Evolutionary conservation across 1,140 invertebrate species (phyloP).

Genomic region (Anastatus disparis): DNA sequence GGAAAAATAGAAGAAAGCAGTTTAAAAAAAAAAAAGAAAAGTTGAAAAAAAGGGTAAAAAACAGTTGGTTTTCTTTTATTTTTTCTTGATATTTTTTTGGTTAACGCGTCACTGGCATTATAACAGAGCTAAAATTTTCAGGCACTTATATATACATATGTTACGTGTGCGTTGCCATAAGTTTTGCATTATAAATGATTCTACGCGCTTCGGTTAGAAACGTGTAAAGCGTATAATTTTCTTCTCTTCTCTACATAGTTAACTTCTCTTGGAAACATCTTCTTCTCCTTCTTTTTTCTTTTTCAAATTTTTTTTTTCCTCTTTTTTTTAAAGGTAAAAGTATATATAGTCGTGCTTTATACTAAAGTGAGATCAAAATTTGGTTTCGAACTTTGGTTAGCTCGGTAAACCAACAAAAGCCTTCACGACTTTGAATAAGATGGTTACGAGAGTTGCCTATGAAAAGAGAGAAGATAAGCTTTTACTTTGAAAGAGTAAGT

Average conservation of each 20-base stretch:
- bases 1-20: no score
- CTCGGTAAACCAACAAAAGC: slow-evolving; percentile 52
- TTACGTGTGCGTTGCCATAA: slow-evolving; percentile 5
- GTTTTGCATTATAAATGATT: slow-evolving; percentile 33
- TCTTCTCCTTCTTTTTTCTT: no score
- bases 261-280: no score
- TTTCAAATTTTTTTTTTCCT: no score
- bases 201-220: slow-evolving; percentile 11
- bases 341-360: no score
- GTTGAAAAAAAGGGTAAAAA: no score
- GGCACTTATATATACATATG: background rate
- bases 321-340: no score
- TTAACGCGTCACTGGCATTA: background rate
- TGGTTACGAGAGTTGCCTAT: background rate
- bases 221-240: slow-evolving; percentile 24
- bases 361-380: slow-evolving; percentile 29
- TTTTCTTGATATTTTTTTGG: background rate
- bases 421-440: slow-evolving; percentile 43
- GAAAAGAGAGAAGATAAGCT: slow-evolving; percentile 42
- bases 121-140: slow-evolving; percentile 2
- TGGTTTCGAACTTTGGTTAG: slow-evolving; percentile 47
- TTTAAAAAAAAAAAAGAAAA: no score
- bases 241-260: no score
- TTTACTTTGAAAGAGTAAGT: slow-evolving; percentile 27
- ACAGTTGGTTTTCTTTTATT: background rate